phyloP scores from a whole-genome alignment of 2,888 invertebrate species.

The Sthenelais limicola region DNA sequence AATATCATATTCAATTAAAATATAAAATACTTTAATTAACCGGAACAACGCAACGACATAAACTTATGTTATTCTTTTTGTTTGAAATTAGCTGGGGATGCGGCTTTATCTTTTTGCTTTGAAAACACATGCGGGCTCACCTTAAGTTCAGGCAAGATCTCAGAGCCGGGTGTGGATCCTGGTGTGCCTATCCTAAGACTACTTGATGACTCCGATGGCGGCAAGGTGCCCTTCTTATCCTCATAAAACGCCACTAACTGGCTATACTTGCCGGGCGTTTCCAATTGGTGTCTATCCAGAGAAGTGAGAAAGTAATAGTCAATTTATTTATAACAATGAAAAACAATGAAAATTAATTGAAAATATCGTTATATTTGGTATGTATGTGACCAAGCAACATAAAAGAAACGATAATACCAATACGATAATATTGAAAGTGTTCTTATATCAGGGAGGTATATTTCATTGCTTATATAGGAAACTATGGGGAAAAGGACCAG shows the following conservation, averaged over 20 bases:
- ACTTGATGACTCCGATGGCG: conserved; percentile 50
- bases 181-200: conserved; percentile 48
- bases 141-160: conserved; percentile 54
- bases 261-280: conserved; percentile 69
- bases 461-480: too few species aligned
- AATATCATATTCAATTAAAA: too few species aligned
- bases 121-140: conserved; percentile 35
- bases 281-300: conserved; percentile 67
- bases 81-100: neutral
- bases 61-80: neutral
- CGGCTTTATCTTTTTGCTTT: neutral
- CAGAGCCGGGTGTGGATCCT: conserved; percentile 56
- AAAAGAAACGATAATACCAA: too few species aligned
- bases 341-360: too few species aligned
- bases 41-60: too few species aligned
- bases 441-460: too few species aligned
- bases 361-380: too few species aligned
- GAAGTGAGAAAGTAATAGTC: neutral
- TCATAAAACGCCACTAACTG: conserved; percentile 70
- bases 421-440: too few species aligned
- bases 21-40: too few species aligned
- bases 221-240: conserved; percentile 65
- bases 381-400: too few species aligned
- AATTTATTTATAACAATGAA: neutral
- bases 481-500: too few species aligned